Conservation (phyloP, 2,113 vertebrate species). For the Aphyosemion australe region DNA sequence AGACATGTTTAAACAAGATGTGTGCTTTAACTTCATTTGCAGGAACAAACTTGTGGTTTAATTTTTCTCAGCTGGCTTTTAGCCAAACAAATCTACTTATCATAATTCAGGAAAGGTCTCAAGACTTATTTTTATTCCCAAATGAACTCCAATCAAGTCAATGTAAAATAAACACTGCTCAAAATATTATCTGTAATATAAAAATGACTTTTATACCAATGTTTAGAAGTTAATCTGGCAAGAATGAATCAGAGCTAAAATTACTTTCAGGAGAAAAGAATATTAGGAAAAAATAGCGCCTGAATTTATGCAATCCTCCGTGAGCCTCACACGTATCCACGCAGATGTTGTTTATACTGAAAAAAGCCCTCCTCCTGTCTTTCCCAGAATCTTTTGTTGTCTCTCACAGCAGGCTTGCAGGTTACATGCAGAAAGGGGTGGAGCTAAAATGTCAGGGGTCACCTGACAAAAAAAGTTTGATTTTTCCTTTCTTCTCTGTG, state of each 20-base stretch:
- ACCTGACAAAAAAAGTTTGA: conserved; percentile 36
- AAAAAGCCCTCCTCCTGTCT: conserved; percentile 50
- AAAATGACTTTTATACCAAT: neutral
- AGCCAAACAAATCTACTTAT: too few relatives aligned
- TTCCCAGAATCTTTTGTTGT: conserved; percentile 70
- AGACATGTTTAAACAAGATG: neutral
- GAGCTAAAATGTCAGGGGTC: conserved; percentile 56
- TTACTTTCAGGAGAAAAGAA: conserved; percentile 7
- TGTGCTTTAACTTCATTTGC: too few relatives aligned
- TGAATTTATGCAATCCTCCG: conserved; percentile 8
- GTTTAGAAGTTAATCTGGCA: neutral
- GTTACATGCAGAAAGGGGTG: conserved; percentile 45
- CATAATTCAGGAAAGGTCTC: neutral
- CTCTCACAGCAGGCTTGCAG: conserved; percentile 57
- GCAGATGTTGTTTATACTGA: conserved; percentile 65
- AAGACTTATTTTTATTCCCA: neutral
- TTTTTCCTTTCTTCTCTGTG: conserved; percentile 9
- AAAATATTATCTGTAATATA: too few relatives aligned
- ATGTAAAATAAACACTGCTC: too few relatives aligned
- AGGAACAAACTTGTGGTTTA: neutral
- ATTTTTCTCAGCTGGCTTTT: too few relatives aligned
- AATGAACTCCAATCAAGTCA: neutral
- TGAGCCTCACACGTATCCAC: conserved; percentile 28
- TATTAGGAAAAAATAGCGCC: neutral
- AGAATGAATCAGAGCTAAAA: conserved; percentile 5